Percentiles rank a stretch among this genome's conserved stretches.
Conservation (phyloP, 2,113 vertebrate genomes). For the Ailurus styani region DNA sequence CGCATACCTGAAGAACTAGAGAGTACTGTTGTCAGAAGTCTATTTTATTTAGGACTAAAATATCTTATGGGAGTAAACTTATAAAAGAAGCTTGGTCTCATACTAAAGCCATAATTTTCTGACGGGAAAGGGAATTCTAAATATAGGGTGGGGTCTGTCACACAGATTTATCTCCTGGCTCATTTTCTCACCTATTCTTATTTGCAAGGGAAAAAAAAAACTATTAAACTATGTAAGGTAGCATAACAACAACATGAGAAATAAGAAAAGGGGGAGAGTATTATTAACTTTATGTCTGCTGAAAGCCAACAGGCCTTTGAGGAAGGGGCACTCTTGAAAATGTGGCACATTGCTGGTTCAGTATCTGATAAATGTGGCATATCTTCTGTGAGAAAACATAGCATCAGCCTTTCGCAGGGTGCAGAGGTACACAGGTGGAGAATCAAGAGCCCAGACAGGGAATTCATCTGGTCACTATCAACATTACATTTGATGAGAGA, state of each 20-base stretch:
- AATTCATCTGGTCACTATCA: background rate
- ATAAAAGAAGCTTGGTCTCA: background rate
- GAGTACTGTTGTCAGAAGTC: background rate
- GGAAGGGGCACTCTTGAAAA: background rate
- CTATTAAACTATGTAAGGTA: background rate
- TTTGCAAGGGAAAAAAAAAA: background rate
- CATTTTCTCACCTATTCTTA: background rate
- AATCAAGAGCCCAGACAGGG: background rate
- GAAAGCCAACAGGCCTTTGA: background rate
- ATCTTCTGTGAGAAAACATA: background rate
- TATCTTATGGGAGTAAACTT: background rate
- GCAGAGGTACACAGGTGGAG: background rate
- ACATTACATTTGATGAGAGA: background rate
- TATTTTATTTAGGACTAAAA: background rate
- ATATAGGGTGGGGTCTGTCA: background rate
- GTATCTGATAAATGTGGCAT: background rate
- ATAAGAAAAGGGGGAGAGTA: background rate
- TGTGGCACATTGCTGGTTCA: accelerated
- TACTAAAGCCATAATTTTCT: background rate
- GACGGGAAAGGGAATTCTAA: background rate
- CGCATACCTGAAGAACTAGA: background rate
- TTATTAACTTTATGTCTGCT: background rate
- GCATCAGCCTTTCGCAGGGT: background rate
- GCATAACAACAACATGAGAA: background rate
- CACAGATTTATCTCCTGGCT: background rate